Evolutionary conservation across 1,140 invertebrate species (phyloP).

Genomic region (Calliopsis andreniformis): DNA sequence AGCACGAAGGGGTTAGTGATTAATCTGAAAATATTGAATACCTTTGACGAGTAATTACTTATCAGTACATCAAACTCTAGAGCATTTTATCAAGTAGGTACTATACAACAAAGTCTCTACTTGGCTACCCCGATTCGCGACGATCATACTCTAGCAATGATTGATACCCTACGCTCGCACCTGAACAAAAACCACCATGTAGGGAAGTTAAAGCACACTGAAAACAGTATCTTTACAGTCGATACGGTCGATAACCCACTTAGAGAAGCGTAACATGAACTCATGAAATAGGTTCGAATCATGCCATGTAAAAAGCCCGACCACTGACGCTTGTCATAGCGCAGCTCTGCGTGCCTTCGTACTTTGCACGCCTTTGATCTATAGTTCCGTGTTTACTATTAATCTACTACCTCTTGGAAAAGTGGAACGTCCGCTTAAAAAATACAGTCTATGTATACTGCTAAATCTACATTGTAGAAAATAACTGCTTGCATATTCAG

Average conservation of each 20-base stretch:
- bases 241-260: constrained; percentile 62
- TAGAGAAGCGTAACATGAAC: constrained; percentile 51
- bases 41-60: no score
- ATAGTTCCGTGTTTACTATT: background rate
- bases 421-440: background rate
- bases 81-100: no score
- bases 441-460: background rate
- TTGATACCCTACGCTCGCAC: background rate
- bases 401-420: background rate
- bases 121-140: no score
- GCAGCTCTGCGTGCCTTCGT: background rate
- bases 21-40: no score
- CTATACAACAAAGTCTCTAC: no score
- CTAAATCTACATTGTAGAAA: no score
- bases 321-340: background rate
- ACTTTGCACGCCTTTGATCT: no score
- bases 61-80: no score
- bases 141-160: background rate
- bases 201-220: constrained; percentile 36
- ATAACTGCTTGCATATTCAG: no score
- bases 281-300: constrained; percentile 42
- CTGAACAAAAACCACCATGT: constrained; percentile 4
- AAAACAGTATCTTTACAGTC: constrained; percentile 53
- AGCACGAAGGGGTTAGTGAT: no score
- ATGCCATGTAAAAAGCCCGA: constrained; percentile 35